Percentiles rank a stretch among this genome's conserved stretches.
Conservation (phyloP, 2,113 vertebrate genomes). For the Podarcis muralis region DNA sequence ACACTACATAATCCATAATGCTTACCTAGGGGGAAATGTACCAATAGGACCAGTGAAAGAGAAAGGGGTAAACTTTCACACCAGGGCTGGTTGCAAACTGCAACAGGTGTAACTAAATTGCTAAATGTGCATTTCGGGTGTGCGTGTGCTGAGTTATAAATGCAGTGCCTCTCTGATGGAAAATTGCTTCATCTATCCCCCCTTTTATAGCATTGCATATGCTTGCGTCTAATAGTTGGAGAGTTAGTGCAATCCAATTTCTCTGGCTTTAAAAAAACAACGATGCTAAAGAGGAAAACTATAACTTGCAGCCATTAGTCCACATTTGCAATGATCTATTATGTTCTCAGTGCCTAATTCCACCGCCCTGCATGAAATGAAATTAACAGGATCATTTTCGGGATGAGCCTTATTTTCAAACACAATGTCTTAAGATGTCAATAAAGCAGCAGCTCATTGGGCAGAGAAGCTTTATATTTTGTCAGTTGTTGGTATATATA, state of each 20-base stretch:
- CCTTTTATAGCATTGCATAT: slow-evolving; percentile 50
- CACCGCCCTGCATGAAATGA: slow-evolving; percentile 46
- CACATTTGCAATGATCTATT: slow-evolving; percentile 63
- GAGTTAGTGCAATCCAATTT: slow-evolving; percentile 67
- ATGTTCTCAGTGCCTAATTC: slow-evolving; percentile 59
- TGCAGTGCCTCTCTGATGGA: slow-evolving; percentile 41
- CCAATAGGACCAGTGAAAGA: neutral
- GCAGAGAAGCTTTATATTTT: neutral
- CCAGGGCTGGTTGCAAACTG: neutral
- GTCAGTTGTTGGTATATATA: neutral
- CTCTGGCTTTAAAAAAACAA: slow-evolving; percentile 62
- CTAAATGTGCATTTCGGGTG: slow-evolving; percentile 24
- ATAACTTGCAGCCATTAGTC: slow-evolving; percentile 60
- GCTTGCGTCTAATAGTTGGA: slow-evolving; percentile 32
- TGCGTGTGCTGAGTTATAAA: neutral
- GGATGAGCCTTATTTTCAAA: slow-evolving; percentile 47
- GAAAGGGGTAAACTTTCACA: neutral
- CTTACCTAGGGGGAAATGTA: slow-evolving; percentile 79
- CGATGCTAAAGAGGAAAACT: slow-evolving; percentile 51
- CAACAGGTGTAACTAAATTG: slow-evolving; percentile 24
- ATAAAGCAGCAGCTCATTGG: slow-evolving; percentile 9
- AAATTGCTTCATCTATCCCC: slow-evolving; percentile 35
- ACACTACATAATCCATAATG: slow-evolving; percentile 96
- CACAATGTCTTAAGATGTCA: slow-evolving; percentile 31
- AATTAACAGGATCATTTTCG: slow-evolving; percentile 68